Conservation (phyloP, 2,888 invertebrate species). For the Melipona beecheii region DNA sequence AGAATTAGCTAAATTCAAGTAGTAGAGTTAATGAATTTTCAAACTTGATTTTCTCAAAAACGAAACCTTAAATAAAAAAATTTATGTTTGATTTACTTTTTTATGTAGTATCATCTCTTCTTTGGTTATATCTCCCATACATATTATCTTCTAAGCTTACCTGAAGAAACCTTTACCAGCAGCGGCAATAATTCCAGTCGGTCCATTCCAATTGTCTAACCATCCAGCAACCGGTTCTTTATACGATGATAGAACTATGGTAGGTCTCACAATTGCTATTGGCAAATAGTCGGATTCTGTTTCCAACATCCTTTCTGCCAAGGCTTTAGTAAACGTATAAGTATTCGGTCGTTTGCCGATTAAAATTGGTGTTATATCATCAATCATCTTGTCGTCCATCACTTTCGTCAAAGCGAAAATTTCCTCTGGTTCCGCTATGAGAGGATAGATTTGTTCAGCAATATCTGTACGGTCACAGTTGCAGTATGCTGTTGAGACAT, state of each 20-base stretch:
- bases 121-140: too few relatives aligned
- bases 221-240: conserved; percentile 84
- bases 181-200: conserved; percentile 85
- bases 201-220: conserved; percentile 84
- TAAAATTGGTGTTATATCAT: conserved; percentile 83
- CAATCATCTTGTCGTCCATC: conserved; percentile 84
- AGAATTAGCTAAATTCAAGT: too few relatives aligned
- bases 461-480: conserved; percentile 88
- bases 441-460: conserved; percentile 86
- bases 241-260: conserved; percentile 83
- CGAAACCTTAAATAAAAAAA: too few relatives aligned
- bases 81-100: too few relatives aligned
- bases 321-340: conserved; percentile 90
- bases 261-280: conserved; percentile 89
- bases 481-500: conserved; percentile 90
- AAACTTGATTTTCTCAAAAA: too few relatives aligned
- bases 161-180: conserved; percentile 87
- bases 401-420: conserved; percentile 85
- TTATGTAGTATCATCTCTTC: too few relatives aligned
- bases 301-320: conserved; percentile 88
- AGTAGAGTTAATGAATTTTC: too few relatives aligned
- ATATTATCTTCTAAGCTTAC: conserved; percentile 56
- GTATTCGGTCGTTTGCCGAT: conserved; percentile 88
- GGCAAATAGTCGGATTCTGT: conserved; percentile 87
- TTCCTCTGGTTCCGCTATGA: conserved; percentile 85